Evolutionary conservation across 2,888 invertebrate genomes (phyloP).

Genomic region (Nemoura dubitans): DNA sequence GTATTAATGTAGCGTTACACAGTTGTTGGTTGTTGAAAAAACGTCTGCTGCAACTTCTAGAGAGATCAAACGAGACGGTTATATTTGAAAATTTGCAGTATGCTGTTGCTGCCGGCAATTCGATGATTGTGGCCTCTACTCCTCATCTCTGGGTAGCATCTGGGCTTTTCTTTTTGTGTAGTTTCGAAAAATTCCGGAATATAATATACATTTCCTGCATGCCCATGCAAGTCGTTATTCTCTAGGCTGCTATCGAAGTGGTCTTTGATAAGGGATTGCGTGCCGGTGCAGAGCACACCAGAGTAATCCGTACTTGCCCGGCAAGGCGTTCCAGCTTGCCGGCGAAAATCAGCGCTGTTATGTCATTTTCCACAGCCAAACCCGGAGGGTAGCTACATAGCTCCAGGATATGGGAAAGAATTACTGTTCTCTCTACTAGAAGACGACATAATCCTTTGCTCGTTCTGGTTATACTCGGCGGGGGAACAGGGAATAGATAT

Average conservation of each 20-base stretch:
- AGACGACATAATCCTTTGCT: slow-evolving; percentile 17
- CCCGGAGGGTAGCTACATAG: background rate
- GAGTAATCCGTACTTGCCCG: slow-evolving; percentile 14
- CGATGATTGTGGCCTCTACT: background rate
- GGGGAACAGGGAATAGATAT: slow-evolving; percentile 13
- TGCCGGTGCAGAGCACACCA: background rate
- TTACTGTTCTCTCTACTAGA: background rate
- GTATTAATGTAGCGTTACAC: slow-evolving; percentile 10
- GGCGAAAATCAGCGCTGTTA: background rate
- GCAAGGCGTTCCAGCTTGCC: background rate
- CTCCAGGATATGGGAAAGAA: background rate
- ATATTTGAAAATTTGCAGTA: background rate
- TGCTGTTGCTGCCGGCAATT: background rate
- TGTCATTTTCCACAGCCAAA: background rate
- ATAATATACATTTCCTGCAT: background rate
- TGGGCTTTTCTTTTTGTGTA: background rate
- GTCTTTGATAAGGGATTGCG: background rate
- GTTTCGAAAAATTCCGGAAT: background rate
- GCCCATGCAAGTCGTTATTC: background rate
- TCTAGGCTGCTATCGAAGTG: background rate
- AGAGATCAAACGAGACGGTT: background rate
- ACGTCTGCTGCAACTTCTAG: background rate
- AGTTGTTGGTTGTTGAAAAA: background rate
- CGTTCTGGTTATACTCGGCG: background rate
- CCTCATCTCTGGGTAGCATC: background rate